These are phyloP conservation scores for Garra rufa DNA, from an alignment of 2,113 vertebrate species.

Conservation along the genomic window DNA sequence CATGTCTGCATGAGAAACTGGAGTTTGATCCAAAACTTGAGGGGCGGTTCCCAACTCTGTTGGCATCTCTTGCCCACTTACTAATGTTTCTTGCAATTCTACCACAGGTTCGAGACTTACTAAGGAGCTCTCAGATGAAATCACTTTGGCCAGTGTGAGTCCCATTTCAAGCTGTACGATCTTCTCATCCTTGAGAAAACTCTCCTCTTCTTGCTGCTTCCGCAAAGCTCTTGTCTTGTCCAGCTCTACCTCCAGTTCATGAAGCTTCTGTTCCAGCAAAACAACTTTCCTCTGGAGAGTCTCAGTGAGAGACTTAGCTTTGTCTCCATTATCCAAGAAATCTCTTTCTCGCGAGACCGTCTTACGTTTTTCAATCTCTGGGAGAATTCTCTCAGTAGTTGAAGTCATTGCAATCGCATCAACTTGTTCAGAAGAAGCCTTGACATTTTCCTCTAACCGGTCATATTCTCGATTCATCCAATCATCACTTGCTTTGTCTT, in stretches of 20 bases:
- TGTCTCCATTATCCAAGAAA: constrained; percentile 59
- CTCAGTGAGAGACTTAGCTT: constrained; percentile 64
- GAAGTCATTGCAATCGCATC: constrained; percentile 16
- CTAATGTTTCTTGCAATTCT: background rate
- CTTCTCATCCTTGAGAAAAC: constrained; percentile 77
- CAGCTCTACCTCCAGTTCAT: constrained; percentile 78
- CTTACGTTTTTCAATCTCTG: background rate
- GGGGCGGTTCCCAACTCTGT: background rate
- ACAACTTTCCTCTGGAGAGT: constrained; percentile 81
- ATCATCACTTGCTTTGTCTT: constrained; percentile 32
- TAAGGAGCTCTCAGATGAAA: constrained; percentile 35
- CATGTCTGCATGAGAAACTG: constrained; percentile 65
- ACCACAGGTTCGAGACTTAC: constrained; percentile 2
- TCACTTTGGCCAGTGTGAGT: constrained; percentile 6
- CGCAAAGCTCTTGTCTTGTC: constrained; percentile 73
- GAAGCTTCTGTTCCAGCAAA: constrained; percentile 82
- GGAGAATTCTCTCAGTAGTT: background rate
- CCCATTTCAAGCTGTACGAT: constrained; percentile 68
- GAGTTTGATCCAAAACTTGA: constrained; percentile 15
- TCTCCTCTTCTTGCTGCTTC: constrained; percentile 79
- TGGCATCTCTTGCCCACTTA: constrained; percentile 12
- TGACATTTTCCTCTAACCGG: constrained; percentile 48
- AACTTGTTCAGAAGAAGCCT: constrained; percentile 50
- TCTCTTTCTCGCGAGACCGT: background rate
- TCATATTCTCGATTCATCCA: constrained; percentile 57